phyloP scores from a whole-genome alignment of 2,888 invertebrate genomes.

The Phaedon cochleariae region DNA sequence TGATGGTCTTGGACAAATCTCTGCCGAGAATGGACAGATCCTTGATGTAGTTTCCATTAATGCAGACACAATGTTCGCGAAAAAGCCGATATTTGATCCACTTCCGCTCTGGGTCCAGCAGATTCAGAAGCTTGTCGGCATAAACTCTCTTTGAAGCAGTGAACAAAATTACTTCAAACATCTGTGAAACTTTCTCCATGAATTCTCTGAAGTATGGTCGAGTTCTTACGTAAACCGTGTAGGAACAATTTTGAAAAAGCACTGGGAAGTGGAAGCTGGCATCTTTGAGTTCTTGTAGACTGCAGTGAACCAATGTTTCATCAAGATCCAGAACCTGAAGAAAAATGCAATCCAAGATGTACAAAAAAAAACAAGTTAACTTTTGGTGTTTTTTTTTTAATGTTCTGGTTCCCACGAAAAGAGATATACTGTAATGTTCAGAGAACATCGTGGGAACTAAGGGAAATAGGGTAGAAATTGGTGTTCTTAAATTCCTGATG shows the following conservation, averaged over 20 bases:
- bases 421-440: too few relatives aligned
- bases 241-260: constrained; percentile 89
- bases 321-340: constrained; percentile 73
- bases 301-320: constrained; percentile 96
- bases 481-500: too few relatives aligned
- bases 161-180: constrained; percentile 80
- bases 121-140: constrained; percentile 90
- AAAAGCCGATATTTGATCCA: constrained; percentile 93
- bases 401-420: too few relatives aligned
- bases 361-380: neutral
- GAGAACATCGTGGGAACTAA: too few relatives aligned
- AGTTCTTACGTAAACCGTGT: constrained; percentile 85
- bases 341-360: neutral
- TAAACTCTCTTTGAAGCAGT: constrained; percentile 96
- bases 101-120: constrained; percentile 87
- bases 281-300: constrained; percentile 88
- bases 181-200: constrained; percentile 70
- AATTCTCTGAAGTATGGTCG: constrained; percentile 93
- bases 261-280: constrained; percentile 95
- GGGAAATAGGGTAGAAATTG: too few relatives aligned
- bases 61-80: constrained; percentile 94
- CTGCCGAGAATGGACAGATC: constrained; percentile 92
- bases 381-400: too few relatives aligned
- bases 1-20: constrained; percentile 87
- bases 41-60: constrained; percentile 96